These are phyloP conservation scores for Cephalotes varians DNA, from an alignment of 2,888 invertebrate species.

Conservation along the genomic window DNA sequence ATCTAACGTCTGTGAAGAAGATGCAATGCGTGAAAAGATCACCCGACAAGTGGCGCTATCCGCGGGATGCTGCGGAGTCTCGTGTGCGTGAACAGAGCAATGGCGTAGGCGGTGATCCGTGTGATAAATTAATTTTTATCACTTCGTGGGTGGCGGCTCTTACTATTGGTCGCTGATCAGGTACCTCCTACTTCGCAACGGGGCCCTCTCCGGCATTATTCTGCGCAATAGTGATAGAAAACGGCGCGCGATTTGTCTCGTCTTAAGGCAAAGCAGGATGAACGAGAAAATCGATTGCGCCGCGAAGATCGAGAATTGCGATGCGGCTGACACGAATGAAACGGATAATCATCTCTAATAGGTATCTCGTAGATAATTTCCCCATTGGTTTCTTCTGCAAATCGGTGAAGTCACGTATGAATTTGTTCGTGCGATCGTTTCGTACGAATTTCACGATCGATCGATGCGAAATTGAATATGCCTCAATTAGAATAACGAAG, in stretches of 20 bases:
- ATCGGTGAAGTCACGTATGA: not conserved
- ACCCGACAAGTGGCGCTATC: slow-evolving; percentile 78
- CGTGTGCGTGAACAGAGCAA: slow-evolving; percentile 73
- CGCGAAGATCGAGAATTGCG: slow-evolving; percentile 39
- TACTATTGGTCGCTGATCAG: slow-evolving; percentile 80
- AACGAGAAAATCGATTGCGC: slow-evolving; percentile 53
- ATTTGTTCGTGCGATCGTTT: not conserved
- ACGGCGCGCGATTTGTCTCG: slow-evolving; percentile 62
- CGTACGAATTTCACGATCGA: slow-evolving; percentile 5
- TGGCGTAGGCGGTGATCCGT: slow-evolving; percentile 82
- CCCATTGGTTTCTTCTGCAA: not conserved
- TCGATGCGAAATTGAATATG: not conserved
- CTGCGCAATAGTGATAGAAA: slow-evolving; percentile 62
- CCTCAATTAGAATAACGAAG: not conserved
- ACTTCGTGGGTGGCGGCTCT: slow-evolving; percentile 81
- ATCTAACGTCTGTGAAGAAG: not conserved
- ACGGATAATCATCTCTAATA: slow-evolving; percentile 30
- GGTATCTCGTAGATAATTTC: not conserved
- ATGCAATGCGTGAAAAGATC: not conserved
- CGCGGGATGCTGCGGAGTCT: slow-evolving; percentile 72
- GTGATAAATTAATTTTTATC: slow-evolving; percentile 83
- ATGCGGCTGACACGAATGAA: not conserved
- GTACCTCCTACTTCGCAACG: slow-evolving; percentile 79
- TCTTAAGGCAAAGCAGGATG: slow-evolving; percentile 46
- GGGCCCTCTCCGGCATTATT: slow-evolving; percentile 68